A percentile compares a stretch with the other conserved stretches of the same genome.
Evolutionary conservation across 2,888 invertebrate species (phyloP).

Genomic region (Morinoia aosen): DNA sequence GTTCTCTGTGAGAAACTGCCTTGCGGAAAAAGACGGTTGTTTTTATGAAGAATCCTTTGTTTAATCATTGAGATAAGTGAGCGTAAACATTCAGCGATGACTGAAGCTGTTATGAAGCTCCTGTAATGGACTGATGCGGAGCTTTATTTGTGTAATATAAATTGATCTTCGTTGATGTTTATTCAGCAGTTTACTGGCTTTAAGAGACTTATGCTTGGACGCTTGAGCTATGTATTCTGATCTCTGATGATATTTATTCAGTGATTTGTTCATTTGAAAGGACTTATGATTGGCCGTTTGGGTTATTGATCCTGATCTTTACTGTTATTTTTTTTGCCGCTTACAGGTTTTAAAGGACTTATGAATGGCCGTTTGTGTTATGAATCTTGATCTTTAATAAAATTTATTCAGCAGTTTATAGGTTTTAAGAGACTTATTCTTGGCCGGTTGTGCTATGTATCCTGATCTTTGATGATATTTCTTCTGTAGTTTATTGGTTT

Average conservation of each 20-base stretch:
- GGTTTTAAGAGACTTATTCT: too few relatives aligned
- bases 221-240: too few relatives aligned
- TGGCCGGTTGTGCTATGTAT: too few relatives aligned
- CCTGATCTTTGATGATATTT: background rate
- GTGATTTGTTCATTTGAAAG: background rate
- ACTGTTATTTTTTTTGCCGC: too few relatives aligned
- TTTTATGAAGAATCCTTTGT: background rate
- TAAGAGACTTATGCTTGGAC: too few relatives aligned
- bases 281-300: too few relatives aligned
- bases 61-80: background rate
- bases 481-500: background rate
- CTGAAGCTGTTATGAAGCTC: too few relatives aligned
- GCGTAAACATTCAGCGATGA: background rate
- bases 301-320: too few relatives aligned
- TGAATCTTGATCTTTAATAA: background rate
- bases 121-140: too few relatives aligned
- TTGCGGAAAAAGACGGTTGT: background rate
- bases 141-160: background rate
- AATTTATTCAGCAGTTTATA: background rate
- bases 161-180: background rate
- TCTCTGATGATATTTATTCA: too few relatives aligned
- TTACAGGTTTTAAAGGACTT: too few relatives aligned
- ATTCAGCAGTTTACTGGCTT: background rate
- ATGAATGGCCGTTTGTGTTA: background rate
- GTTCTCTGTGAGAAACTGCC: background rate